Evolutionary conservation across 2,888 invertebrate species (phyloP), one percentile per base, ranked within the genome.

Genomic region (Augochlorella aurata): DNA sequence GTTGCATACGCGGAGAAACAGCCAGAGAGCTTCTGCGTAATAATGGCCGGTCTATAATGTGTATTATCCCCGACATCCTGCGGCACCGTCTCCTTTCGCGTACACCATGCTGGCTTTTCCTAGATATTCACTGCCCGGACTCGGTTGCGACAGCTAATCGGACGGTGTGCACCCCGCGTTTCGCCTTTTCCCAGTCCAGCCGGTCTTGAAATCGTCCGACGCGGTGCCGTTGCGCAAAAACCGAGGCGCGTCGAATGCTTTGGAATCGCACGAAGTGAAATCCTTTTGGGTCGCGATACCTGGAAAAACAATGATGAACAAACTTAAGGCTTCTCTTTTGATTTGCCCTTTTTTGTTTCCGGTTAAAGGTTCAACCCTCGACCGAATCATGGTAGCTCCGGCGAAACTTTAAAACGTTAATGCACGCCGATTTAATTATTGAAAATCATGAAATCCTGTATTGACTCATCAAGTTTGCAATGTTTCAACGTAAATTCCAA

Each of bases 41-140:
- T 89, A 83, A 89, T 82, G 83, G 80, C 72, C 58, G 82, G 85
- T 69, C 87, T 84, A 81, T 90, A 91, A 92, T 92, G 90, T 89
- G 85, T 92, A 90, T 91, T 89, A 92, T 92, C 89, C 89, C 89
- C 79, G 85, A 91, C 91, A 91, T 92, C 91, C 91, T 91, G 76
- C 76, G 52, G 86, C 65, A 65, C 65, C 70, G 84, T 70, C 83
- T 86, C 86, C 87, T 89, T 85, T 82, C 81, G 83, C 85, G 81
- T 90, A 58, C 8, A 63, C 63, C 83, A 38, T 38, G 3, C 38
- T 86, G 84, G 89, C 86, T 88, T 85, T 77, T 81, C 81, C 73
- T 81, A 79, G 79, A 79, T 54, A 24, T 38, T 24, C 74, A 63
- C 71, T 85, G 82, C 85, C 76, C 77, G 21, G 29, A 9, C 21